These are phyloP conservation scores for Gallinago solitaria DNA, from an alignment of 2,797 vertebrate genomes.

Conservation along the genomic window DNA sequence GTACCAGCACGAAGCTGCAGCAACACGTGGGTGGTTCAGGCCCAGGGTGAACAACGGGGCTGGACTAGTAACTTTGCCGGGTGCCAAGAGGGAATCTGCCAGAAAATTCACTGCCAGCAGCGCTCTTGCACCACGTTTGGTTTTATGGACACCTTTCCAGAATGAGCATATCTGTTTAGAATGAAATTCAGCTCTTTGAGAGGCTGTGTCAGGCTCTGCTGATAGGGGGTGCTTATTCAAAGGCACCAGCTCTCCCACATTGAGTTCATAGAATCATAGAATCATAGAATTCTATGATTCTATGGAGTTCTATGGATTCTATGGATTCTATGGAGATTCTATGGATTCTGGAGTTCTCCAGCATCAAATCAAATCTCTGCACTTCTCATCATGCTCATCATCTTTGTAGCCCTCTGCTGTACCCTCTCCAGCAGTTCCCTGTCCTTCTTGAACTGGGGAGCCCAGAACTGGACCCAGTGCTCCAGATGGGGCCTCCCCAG, in stretches of 20 bases:
- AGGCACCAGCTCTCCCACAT: background rate
- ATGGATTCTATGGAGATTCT: no score
- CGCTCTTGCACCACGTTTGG: background rate
- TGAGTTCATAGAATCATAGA: no score
- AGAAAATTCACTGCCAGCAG: background rate
- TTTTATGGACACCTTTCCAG: constrained; percentile 31
- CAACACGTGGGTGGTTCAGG: background rate
- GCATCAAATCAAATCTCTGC: background rate
- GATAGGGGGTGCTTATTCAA: background rate
- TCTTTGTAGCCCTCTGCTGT: no score
- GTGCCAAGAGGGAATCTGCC: background rate
- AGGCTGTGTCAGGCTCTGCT: background rate
- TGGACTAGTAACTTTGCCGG: background rate
- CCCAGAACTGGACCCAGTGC: no score
- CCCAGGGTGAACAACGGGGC: background rate
- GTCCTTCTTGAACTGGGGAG: no score
- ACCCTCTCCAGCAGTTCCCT: no score
- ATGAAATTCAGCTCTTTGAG: background rate
- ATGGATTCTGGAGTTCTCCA: background rate
- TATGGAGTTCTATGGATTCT: no score
- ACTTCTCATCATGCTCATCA: background rate
- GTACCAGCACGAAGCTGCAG: constrained; percentile 24
- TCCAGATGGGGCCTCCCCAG: no score
- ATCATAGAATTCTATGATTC: no score
- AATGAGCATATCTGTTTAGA: background rate